Base-by-base conservation (phyloP, 2,113 vertebrate genomes). In the Halichoeres trimaculatus region DNA sequence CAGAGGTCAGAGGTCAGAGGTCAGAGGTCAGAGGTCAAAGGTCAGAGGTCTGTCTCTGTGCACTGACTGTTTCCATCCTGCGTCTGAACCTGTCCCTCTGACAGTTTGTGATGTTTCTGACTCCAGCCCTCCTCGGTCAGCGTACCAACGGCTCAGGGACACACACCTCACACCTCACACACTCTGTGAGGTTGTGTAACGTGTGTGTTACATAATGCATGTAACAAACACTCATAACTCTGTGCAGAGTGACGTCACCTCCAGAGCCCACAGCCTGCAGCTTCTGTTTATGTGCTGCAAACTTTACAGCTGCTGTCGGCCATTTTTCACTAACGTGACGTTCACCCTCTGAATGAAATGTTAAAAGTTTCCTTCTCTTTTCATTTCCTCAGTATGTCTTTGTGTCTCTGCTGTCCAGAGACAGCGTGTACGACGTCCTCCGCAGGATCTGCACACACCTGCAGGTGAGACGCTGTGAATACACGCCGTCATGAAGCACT, bases 401-500 rank as follows among this genome's bases (percentile, higher is more conserved):
- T 0, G 97, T 99, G 55, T 98, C 97, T 12, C 91, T 99, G 76
- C 94, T 98, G 47, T 99, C 97, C 72, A 94, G 97, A 35, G 97
- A 99, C 92, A 98, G 96, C 0, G 96, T 97, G 0, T 98, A 97
- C 3, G 97, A 98, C 0, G 93, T 96, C 69, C 93, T 99, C 56
- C 94, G 95, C 69, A 94, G 95, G 86, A 96, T 98, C 90, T 98
- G 96, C 90, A 98, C 96, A 0, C 96, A 98, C 79, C 91, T 98
- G 8, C 97, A 99, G 96, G 97, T 98, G 91, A 80, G 86, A 58
- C 3, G 7, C 53, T 17, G 58, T 11, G 8, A 30, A 30, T 8
- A 10, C 12, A 19, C 0, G 36, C 36, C 3, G 19, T 13, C 34
- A 2, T 1, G 23, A 12, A 6, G 9, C 23, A 24, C 13, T n/a